A percentile compares a stretch with the other conserved stretches of the same genome.
Evolutionary conservation across 2,797 vertebrate species (phyloP).

Genomic region (Mallotus villosus): DNA sequence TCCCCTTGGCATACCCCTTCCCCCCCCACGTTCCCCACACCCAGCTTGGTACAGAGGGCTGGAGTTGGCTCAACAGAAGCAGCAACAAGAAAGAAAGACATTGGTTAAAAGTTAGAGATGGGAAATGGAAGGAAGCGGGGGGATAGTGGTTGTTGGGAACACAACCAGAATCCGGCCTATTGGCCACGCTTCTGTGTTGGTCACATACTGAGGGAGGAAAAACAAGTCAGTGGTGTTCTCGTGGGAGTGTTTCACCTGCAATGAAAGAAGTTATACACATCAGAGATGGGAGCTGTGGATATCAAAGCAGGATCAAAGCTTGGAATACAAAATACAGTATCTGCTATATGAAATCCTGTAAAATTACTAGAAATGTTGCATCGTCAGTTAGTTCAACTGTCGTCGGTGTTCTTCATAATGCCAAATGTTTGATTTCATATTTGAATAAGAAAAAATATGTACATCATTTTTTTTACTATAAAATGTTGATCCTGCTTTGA

Average conservation of each 20-base stretch:
- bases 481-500: constrained; percentile 2
- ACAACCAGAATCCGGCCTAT: background rate
- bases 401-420: no score
- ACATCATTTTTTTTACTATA: background rate
- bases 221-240: constrained; percentile 1
- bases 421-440: no score
- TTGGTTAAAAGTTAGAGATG: background rate
- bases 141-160: background rate
- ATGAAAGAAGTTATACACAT: background rate
- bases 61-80: constrained; percentile 34
- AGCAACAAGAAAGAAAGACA: background rate
- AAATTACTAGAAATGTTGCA: no score
- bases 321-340: no score
- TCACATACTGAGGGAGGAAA: background rate
- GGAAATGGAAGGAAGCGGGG: background rate
- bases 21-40: no score
- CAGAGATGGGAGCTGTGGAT: background rate
- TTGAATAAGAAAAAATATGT: background rate
- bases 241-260: background rate
- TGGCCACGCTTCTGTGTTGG: background rate
- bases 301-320: background rate
- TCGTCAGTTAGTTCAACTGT: no score
- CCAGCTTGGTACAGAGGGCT: constrained; percentile 70
- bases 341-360: no score
- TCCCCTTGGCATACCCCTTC: constrained; percentile 46